Evolutionary conservation across 2,888 invertebrate species (phyloP), one percentile per base, ranked within the genome.

Genomic region (Tachystola acroxantha): DNA sequence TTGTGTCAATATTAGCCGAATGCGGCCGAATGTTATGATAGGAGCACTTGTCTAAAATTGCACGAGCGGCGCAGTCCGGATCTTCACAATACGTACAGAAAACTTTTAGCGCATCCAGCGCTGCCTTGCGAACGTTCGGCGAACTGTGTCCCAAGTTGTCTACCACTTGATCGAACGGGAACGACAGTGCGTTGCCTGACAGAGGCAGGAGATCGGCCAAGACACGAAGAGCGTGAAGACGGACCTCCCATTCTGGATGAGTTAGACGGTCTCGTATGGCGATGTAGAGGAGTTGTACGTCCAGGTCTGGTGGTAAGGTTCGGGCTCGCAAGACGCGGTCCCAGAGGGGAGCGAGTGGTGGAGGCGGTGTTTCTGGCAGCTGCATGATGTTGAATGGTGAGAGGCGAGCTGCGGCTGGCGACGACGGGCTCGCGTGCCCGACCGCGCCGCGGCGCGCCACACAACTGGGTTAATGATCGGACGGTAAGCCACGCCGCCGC

Each of bases 191-290:
- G 33, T 90, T 88, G 27, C 90, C 89, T 45, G 94, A 89, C 26
- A 94, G 91, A 2, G 94, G 94, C 32, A 96, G 82, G 1, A 95
- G 89, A 72, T 95, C 95, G 16, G 91, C 91, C 24, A 95, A 88
- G 6, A 96, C 94, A 34, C 94, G 79, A 4, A 95, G 79, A 14
- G 95, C 94, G 69, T 95, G 94, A 47, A 94, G 92, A 7, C 95
- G 89, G 22, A 95, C 94, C 74, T 94, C 94, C 91, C 94, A 93
- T 69, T 95, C 95, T 1, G 94, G 93, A 66, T 94, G 93, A 25
- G 90, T 88, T 30, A 95, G 84, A 33, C 94, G 89, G 48, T 93
- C 92, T 29, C 91, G 86, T 58, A 94, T 91, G 53, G 93, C 93
- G 36, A 88, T 76, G 65, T 93, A 94, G 55, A 94, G 90, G 37